Evolutionary conservation across 2,797 vertebrate species (phyloP).

Genomic region (Sebastes cheni): DNA sequence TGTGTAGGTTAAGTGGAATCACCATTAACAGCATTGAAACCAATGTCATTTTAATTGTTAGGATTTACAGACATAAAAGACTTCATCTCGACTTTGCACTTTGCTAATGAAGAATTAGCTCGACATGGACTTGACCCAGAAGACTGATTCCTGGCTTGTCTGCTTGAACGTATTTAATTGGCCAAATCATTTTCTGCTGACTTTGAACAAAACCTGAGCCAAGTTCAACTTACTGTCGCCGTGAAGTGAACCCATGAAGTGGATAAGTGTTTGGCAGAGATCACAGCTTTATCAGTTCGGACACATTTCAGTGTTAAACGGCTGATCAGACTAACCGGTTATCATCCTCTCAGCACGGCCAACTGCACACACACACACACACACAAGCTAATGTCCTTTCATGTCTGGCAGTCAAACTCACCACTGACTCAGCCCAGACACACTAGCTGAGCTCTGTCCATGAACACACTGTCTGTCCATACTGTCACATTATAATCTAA

Average conservation of each 20-base stretch:
- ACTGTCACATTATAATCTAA: not conserved
- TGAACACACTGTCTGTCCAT: not conserved
- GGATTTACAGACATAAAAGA: not conserved
- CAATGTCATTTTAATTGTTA: not conserved
- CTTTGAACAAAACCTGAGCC: not conserved
- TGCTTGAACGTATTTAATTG: conserved; percentile 28
- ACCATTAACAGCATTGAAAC: not conserved
- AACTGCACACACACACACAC: conserved; percentile 27
- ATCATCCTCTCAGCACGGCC: conserved; percentile 37
- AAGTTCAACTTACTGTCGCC: not conserved
- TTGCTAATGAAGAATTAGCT: not conserved
- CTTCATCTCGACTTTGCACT: not conserved
- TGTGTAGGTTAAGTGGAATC: not conserved
- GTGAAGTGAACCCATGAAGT: not conserved
- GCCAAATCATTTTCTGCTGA: conserved; percentile 20
- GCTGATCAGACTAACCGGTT: conserved; percentile 40
- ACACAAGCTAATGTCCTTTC: conserved; percentile 12
- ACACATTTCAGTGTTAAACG: conserved; percentile 32
- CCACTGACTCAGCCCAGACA: not conserved
- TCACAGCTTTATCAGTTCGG: conserved; percentile 30
- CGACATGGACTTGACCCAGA: not conserved
- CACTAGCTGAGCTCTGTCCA: not conserved
- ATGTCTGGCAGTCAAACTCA: not conserved
- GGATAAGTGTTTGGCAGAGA: conserved; percentile 32
- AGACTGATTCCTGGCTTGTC: conserved; percentile 2